Conservation (phyloP, 2,888 invertebrate species). For the Volucella bombylans region DNA sequence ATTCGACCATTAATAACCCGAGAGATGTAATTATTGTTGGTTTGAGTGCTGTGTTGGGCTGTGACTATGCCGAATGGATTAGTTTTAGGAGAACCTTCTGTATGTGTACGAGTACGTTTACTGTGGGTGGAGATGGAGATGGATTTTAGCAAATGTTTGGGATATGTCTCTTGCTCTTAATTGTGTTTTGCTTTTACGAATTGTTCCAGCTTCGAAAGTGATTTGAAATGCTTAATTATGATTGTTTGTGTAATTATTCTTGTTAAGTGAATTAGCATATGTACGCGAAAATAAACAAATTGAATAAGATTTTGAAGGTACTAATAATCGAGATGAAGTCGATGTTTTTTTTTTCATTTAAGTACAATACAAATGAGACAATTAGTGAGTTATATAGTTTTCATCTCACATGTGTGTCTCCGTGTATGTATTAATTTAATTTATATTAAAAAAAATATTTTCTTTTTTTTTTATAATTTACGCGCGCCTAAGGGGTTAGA, state of each 20-base stretch:
- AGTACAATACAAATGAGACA: too few species aligned
- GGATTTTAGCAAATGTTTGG: constrained; percentile 35
- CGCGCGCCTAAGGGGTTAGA: too few species aligned
- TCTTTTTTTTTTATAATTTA: too few species aligned
- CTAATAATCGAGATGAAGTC: too few species aligned
- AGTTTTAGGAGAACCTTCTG: constrained; percentile 45
- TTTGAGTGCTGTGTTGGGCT: constrained; percentile 21
- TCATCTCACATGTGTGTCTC: too few species aligned
- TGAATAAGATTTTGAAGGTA: too few species aligned
- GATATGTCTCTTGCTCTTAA: constrained; percentile 53
- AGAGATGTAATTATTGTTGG: constrained; percentile 60
- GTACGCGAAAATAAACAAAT: constrained; percentile 2
- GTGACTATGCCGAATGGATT: constrained; percentile 35
- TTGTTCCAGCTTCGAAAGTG: constrained; percentile 22
- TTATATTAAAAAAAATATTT: too few species aligned
- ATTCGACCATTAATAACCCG: constrained; percentile 68
- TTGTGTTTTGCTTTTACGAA: constrained; percentile 48
- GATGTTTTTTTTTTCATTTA: too few species aligned
- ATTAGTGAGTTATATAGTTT: too few species aligned
- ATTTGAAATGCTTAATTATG: constrained; percentile 60
- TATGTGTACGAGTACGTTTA: constrained; percentile 24
- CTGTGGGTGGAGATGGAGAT: constrained; percentile 3
- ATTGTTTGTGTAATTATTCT: constrained; percentile 50
- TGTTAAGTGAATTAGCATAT: constrained; percentile 52
- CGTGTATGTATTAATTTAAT: too few species aligned